A percentile compares a stretch with the other conserved stretches of the same genome.
These are phyloP conservation scores for Osmoderma eremita DNA, from an alignment of 2,888 invertebrate species.

Conservation along the genomic window DNA sequence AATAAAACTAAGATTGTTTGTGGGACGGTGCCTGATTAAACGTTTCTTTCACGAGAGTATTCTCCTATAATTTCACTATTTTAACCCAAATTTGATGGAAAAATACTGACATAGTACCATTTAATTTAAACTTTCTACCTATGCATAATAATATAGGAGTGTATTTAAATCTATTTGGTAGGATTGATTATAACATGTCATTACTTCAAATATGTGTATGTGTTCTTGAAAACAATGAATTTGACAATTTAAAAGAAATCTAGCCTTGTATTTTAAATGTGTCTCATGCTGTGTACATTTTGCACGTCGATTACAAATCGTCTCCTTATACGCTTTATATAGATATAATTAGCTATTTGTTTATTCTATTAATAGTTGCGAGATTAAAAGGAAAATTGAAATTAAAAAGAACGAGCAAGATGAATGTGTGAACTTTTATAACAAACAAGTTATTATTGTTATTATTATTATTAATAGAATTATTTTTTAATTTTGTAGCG, in stretches of 20 bases:
- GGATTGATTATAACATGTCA: too few relatives aligned
- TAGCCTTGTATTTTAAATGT: slow-evolving; percentile 8
- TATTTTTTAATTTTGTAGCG: too few relatives aligned
- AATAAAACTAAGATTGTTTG: too few relatives aligned
- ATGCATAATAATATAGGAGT: background rate
- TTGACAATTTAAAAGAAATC: background rate
- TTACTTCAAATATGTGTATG: too few relatives aligned
- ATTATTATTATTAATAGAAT: too few relatives aligned
- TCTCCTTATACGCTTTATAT: slow-evolving; percentile 3
- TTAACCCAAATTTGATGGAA: slow-evolving; percentile 28
- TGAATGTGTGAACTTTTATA: too few relatives aligned
- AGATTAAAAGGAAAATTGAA: too few relatives aligned
- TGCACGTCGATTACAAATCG: slow-evolving; percentile 13
- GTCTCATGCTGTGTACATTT: background rate
- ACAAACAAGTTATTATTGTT: too few relatives aligned
- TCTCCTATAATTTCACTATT: background rate
- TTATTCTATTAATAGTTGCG: slow-evolving; percentile 10
- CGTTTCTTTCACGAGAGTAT: background rate
- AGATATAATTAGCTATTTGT: background rate
- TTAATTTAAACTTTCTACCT: slow-evolving; percentile 28
- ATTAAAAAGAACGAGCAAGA: too few relatives aligned
- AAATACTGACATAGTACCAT: slow-evolving; percentile 30
- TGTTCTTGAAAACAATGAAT: too few relatives aligned
- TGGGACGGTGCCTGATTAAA: too few relatives aligned
- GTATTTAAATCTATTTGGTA: too few relatives aligned